These are phyloP conservation scores for Euwallacea fornicatus DNA, from an alignment of 1,140 invertebrate genomes.

Conservation along the genomic window DNA sequence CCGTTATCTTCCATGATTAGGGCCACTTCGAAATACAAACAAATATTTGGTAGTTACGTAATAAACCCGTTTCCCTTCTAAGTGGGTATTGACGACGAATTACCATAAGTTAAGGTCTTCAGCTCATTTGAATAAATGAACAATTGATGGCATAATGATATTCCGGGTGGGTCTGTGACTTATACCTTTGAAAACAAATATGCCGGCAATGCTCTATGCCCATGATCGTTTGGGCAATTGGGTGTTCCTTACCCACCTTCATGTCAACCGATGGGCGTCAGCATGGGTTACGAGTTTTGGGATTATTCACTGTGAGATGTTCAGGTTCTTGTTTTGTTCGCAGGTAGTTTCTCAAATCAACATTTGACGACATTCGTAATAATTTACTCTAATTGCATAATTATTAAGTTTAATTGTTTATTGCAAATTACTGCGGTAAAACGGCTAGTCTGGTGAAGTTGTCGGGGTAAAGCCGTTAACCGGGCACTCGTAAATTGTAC, in stretches of 20 bases:
- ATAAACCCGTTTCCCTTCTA: neutral
- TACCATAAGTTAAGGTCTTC: slow-evolving; percentile 7
- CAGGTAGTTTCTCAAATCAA: neutral
- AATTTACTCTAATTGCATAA: neutral
- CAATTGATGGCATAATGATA: neutral
- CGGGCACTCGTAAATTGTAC: neutral
- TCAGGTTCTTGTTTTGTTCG: neutral
- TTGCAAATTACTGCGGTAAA: neutral
- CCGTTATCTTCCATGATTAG: neutral
- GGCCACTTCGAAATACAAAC: neutral
- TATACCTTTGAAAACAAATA: slow-evolving; percentile 15
- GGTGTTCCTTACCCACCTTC: slow-evolving; percentile 28
- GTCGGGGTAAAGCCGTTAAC: neutral
- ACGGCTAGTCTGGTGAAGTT: neutral
- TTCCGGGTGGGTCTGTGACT: slow-evolving; percentile 7
- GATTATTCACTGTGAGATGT: neutral
- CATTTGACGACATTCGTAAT: neutral
- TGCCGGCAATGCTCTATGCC: slow-evolving; percentile 10
- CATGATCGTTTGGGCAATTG: slow-evolving; percentile 8
- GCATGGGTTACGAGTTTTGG: neutral
- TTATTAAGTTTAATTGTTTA: neutral
- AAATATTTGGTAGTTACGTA: neutral
- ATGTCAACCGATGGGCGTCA: slow-evolving; percentile 40
- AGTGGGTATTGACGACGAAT: neutral
- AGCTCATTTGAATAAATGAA: neutral